phyloP scores from a whole-genome alignment of 2,888 invertebrate species.

The Hydriomena furcata region DNA sequence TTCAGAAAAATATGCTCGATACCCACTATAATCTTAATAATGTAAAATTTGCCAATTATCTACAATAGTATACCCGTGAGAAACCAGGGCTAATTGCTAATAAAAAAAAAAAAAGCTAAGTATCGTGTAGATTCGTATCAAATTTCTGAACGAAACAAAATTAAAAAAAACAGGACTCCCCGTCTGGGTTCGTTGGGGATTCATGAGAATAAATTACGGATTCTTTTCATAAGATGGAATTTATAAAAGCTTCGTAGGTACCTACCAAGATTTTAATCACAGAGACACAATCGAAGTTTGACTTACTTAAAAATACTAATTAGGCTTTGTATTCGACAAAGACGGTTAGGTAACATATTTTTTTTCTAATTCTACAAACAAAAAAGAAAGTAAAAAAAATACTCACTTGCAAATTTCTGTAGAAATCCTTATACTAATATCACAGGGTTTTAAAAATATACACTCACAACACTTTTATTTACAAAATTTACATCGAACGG shows the following conservation, averaged over 20 bases:
- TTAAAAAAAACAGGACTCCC: neutral
- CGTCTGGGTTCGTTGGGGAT: neutral
- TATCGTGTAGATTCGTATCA: too few species aligned
- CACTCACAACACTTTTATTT: conserved; percentile 49
- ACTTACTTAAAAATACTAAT: neutral
- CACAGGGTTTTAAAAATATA: conserved; percentile 71
- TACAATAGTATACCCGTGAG: too few species aligned
- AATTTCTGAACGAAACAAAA: neutral
- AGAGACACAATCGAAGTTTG: too few species aligned
- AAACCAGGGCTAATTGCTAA: too few species aligned
- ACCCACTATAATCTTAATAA: too few species aligned
- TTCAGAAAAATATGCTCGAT: too few species aligned
- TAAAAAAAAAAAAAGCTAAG: too few species aligned
- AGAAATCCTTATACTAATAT: conserved; percentile 71
- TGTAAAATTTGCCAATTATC: too few species aligned
- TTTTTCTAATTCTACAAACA: conserved; percentile 14
- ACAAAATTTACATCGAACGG: conserved; percentile 57
- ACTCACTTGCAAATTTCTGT: conserved; percentile 66
- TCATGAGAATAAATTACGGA: conserved; percentile 9
- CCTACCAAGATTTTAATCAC: neutral
- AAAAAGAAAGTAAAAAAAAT: conserved; percentile 35
- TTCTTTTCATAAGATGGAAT: conserved; percentile 3
- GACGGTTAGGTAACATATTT: too few species aligned
- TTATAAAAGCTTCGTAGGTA: neutral
- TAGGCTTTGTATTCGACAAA: too few species aligned